phyloP scores from a whole-genome alignment of 2,113 vertebrate species.

The Hypanus sabinus region DNA sequence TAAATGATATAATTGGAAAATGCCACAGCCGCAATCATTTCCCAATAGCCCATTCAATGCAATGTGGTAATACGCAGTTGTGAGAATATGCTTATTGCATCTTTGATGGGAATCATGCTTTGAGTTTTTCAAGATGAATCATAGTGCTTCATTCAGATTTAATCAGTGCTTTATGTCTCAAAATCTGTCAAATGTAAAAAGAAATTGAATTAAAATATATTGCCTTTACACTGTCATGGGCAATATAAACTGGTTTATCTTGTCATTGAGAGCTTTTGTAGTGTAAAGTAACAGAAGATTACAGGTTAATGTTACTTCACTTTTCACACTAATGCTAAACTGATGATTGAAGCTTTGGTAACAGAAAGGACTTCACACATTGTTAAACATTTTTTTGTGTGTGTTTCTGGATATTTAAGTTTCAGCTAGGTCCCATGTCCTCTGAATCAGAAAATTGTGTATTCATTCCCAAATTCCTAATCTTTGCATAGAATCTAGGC shows the following conservation, averaged over 20 bases:
- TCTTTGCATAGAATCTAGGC: background rate
- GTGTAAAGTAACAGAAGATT: conserved; percentile 6
- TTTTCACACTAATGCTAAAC: conserved; percentile 18
- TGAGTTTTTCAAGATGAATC: background rate
- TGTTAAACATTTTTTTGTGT: background rate
- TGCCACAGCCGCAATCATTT: background rate
- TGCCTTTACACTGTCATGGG: background rate
- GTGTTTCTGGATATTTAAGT: background rate
- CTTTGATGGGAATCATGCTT: background rate
- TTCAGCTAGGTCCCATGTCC: background rate
- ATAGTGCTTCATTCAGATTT: background rate
- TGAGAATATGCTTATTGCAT: conserved; percentile 15
- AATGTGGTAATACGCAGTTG: background rate
- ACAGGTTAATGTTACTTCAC: background rate
- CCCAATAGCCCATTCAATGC: background rate
- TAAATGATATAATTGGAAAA: background rate
- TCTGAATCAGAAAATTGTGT: background rate
- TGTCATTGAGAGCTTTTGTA: background rate
- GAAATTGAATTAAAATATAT: conserved; percentile 23
- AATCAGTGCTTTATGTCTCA: conserved; percentile 26
- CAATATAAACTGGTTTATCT: conserved; percentile 9
- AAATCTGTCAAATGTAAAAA: conserved; percentile 16
- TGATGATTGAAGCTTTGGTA: background rate
- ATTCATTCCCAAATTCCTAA: background rate
- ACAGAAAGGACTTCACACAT: background rate